A percentile compares a stretch with the other conserved stretches of the same genome.
These are phyloP conservation scores for Homalodisca vitripennis DNA, from an alignment of 1,140 invertebrate genomes.

Conservation along the genomic window DNA sequence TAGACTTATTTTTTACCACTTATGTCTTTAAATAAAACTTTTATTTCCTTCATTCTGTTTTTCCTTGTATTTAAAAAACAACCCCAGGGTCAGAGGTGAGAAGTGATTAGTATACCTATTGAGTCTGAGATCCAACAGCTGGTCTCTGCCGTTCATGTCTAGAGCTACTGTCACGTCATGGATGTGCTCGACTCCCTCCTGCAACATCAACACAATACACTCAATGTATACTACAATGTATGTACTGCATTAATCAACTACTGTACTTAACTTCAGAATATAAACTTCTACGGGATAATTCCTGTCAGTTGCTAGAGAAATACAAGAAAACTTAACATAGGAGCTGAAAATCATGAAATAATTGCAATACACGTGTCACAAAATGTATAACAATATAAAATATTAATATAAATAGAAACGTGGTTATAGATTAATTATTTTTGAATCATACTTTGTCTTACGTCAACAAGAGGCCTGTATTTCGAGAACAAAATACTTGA, in stretches of 20 bases:
- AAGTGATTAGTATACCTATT: too few species aligned
- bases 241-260: background rate
- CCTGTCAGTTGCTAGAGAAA: background rate
- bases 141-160: conserved; percentile 61
- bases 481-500: too few species aligned
- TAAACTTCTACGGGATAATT: background rate
- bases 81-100: too few species aligned
- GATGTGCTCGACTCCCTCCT: conserved; percentile 64
- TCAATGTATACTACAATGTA: background rate
- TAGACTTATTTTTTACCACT: background rate
- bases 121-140: conserved; percentile 70
- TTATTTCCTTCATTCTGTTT: too few species aligned
- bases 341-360: background rate
- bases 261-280: background rate
- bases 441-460: too few species aligned
- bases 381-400: too few species aligned
- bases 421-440: too few species aligned
- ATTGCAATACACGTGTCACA: background rate
- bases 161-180: conserved; percentile 67
- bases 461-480: too few species aligned
- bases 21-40: background rate
- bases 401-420: too few species aligned
- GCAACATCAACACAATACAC: conserved; percentile 50
- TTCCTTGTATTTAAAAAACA: too few species aligned
- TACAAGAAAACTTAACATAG: background rate